Conservation (phyloP, 2,888 invertebrate genomes). For the Trachelus tabidus region DNA sequence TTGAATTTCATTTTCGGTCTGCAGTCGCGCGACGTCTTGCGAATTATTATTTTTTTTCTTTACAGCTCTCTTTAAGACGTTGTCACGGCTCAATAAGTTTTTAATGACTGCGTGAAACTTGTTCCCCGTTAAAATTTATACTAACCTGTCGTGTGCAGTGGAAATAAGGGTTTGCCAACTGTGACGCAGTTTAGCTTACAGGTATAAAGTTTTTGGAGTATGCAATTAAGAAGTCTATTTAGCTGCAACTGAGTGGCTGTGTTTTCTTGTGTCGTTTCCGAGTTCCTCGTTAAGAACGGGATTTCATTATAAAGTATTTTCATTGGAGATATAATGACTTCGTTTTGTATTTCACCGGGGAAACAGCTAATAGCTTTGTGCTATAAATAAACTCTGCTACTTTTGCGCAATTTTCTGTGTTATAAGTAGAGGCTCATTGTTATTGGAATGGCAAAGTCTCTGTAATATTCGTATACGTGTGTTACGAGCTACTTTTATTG, state of each 20-base stretch:
- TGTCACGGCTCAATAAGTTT: background rate
- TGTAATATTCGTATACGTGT: too few species aligned
- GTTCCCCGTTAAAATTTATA: background rate
- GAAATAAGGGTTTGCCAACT: background rate
- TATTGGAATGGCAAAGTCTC: too few species aligned
- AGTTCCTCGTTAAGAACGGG: background rate
- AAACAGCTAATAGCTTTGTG: background rate
- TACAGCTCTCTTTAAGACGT: background rate
- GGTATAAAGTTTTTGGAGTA: background rate
- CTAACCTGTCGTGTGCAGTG: background rate
- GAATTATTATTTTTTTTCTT: background rate
- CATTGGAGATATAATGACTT: background rate
- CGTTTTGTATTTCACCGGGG: background rate
- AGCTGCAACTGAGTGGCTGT: background rate
- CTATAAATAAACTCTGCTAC: background rate
- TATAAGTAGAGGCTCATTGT: too few species aligned
- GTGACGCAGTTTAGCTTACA: background rate
- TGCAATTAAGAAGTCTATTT: background rate
- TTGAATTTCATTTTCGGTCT: background rate
- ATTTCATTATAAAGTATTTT: background rate
- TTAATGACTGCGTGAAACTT: background rate
- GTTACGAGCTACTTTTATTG: too few species aligned
- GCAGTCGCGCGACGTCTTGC: background rate
- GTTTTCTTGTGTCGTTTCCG: background rate
- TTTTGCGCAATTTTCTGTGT: background rate